Percentiles rank a stretch among this genome's conserved stretches.
Evolutionary conservation across 1,140 invertebrate species (phyloP).

Genomic region (Drosophila santomea): DNA sequence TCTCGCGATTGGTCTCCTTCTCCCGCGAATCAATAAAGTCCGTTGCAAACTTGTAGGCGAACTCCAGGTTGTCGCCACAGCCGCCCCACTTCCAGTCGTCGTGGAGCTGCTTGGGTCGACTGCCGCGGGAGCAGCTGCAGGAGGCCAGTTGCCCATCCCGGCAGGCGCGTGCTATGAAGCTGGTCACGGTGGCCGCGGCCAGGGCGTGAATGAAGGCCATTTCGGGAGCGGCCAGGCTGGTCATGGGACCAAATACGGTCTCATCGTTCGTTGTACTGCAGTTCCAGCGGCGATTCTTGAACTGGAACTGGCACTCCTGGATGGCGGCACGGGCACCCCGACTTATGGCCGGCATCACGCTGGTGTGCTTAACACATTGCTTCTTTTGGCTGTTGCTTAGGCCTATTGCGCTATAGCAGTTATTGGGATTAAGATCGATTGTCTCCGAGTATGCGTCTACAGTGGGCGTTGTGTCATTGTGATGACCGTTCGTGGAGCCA

Average conservation of each 20-base stretch:
- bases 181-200: conserved; percentile 5
- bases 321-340: conserved; percentile 4
- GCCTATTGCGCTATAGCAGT: conserved; percentile 1
- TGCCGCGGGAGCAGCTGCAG: conserved; percentile 1
- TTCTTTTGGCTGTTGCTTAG: conserved; percentile 10
- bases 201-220: conserved; percentile 6
- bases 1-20: conserved; percentile 1
- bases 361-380: conserved; percentile 11
- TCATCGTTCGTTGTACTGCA: conserved; percentile 7
- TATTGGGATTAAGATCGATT: conserved; percentile 10
- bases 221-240: conserved; percentile 4
- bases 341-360: conserved; percentile 6
- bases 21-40: conserved; percentile 5
- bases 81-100: conserved; percentile 14
- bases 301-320: conserved; percentile 5
- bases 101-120: conserved; percentile 5
- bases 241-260: conserved; percentile 2
- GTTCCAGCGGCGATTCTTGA: conserved; percentile 12
- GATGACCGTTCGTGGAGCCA: not conserved
- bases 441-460: not conserved
- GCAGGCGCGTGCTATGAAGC: conserved; percentile 4
- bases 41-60: conserved; percentile 6
- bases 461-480: not conserved
- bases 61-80: conserved; percentile 3
- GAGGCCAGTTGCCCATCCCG: not conserved